phyloP scores from a whole-genome alignment of 2,888 invertebrate genomes.

The Ormyrus pomaceus region DNA sequence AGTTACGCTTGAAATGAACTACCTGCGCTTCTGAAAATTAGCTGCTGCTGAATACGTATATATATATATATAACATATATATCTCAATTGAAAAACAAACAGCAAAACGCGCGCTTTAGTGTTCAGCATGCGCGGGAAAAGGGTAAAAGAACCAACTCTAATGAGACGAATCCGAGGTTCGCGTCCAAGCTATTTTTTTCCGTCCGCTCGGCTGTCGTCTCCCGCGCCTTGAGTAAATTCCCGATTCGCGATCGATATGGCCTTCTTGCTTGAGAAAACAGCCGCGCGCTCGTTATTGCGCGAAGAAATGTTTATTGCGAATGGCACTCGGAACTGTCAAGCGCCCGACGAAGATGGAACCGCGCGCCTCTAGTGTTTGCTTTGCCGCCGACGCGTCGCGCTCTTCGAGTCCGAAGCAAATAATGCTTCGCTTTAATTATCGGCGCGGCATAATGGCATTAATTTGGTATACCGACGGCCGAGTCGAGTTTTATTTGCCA shows the following conservation, averaged over 20 bases:
- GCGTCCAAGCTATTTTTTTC: neutral
- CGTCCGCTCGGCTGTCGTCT: neutral
- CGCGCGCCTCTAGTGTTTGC: conserved; percentile 1
- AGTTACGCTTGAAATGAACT: conserved; percentile 65
- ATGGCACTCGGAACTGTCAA: neutral
- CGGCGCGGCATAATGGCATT: neutral
- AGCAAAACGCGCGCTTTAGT: conserved; percentile 32
- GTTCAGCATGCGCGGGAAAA: conserved; percentile 40
- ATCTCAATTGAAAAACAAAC: too few species aligned
- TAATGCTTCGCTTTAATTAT: conserved; percentile 30
- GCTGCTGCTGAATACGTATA: conserved; percentile 36
- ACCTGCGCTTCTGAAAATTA: conserved; percentile 63
- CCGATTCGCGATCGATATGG: neutral
- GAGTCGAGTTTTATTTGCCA: conserved; percentile 5
- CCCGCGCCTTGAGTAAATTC: neutral
- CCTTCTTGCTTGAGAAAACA: neutral
- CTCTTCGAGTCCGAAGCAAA: neutral
- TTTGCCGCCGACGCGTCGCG: neutral
- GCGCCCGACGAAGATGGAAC: conserved; percentile 11
- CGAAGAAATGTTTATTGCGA: conserved; percentile 16
- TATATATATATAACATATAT: neutral
- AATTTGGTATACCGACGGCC: neutral
- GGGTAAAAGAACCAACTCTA: conserved; percentile 7
- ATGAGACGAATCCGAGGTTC: conserved; percentile 37
- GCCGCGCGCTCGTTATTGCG: neutral